Base-by-base conservation (phyloP, 1,140 invertebrate species). In the Atta texana region DNA sequence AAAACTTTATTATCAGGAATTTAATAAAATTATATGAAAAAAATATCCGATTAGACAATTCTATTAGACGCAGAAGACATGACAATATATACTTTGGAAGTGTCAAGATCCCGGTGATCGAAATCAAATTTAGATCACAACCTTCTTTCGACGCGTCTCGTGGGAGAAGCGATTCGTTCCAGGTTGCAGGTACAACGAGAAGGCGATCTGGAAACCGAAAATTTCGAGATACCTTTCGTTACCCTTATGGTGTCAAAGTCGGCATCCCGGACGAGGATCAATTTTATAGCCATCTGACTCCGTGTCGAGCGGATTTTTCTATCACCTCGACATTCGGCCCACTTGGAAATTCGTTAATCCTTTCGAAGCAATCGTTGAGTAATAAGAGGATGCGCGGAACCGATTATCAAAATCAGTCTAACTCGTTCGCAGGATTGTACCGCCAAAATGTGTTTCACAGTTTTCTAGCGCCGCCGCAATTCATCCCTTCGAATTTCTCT, bases 221-320 rank as follows among this genome's bases (percentile, higher is more conserved):
- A 84, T 85, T 64, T 78, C 76, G 85, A 64, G 82, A 89, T 74
- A 89, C 88, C 86, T 91, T 86, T 85, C 89, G 90, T 89, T 92
- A 84, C 77, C 92, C 92, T 93, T 93, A 92, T 92, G 92, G 92
- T 93, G 92, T 92, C 86, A 92, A 91, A 90, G 68, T 24, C 86
- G 57, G 57, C 84, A 89, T 78, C 86, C 53, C 76, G 64, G 31
- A 57, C 49, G 63, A 76, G 49, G 81, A 87, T 91, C 84, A 91
- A 88, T 89, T 88, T 89, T 86, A 86, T 74, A 77, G 44, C 92
- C 92, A 93, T 89, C 92, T 92, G 92, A 93, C 92, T 86, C 91
- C 92, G 89, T 91, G 76, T 89, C 91, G 86, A 89, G 86, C 39
- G 90, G 78, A 87, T 84, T 87, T 84, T 82, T 87, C 88, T 64